Evolutionary conservation across 2,888 invertebrate genomes (phyloP).

Genomic region (Lydus trimaculatus): DNA sequence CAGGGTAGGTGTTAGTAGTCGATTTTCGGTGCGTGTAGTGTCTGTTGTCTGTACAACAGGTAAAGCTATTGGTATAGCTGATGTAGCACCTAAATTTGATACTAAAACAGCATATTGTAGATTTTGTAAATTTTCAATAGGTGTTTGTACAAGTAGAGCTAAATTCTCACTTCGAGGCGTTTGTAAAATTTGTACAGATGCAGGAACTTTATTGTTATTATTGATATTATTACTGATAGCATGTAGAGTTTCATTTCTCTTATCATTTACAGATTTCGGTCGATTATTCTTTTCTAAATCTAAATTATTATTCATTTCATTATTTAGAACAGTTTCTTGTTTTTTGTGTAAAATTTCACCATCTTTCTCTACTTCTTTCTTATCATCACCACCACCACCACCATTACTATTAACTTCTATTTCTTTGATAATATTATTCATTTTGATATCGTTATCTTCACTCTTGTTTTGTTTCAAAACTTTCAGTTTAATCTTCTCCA

Average conservation of each 20-base stretch:
- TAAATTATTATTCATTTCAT: conserved; percentile 26
- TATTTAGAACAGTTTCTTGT: conserved; percentile 24
- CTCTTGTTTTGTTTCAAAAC: conserved; percentile 45
- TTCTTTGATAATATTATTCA: conserved; percentile 47
- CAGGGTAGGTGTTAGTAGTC: conserved; percentile 67
- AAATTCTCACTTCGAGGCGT: conserved; percentile 52
- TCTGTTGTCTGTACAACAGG: conserved; percentile 47
- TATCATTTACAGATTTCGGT: conserved; percentile 35
- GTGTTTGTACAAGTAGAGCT: conserved; percentile 58
- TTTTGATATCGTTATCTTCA: conserved; percentile 28
- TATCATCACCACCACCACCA: conserved; percentile 49
- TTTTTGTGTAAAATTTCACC: conserved; percentile 14
- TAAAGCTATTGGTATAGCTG: conserved; percentile 52
- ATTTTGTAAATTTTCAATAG: conserved; percentile 60
- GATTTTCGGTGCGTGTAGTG: conserved; percentile 58
- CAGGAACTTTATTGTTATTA: conserved; percentile 35
- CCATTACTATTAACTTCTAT: conserved; percentile 56
- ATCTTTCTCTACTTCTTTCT: conserved; percentile 31
- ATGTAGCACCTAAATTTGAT: conserved; percentile 58
- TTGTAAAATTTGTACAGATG: conserved; percentile 24
- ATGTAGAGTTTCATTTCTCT: conserved; percentile 19
- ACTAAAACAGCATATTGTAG: conserved; percentile 69
- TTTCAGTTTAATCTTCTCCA: conserved; percentile 58
- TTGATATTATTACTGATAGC: conserved; percentile 40
- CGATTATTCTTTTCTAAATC: conserved; percentile 6